A percentile compares a stretch with the other conserved stretches of the same genome.
Conservation (phyloP, 2,113 vertebrate species). For the Pavo muticus region DNA sequence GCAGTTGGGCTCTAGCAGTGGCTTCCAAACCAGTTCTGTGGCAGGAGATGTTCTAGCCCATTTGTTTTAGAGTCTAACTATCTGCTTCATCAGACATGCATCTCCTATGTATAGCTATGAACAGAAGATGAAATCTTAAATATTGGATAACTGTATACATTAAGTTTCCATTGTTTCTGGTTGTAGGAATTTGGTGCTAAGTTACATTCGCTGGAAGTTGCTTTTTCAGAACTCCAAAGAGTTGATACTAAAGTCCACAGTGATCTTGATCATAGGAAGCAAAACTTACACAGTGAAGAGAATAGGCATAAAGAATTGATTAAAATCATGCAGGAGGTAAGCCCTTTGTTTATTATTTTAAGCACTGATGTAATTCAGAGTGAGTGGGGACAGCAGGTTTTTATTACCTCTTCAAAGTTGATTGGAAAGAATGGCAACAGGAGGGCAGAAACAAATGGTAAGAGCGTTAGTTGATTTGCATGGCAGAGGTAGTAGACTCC, state of each 20-base stretch:
- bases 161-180: background rate
- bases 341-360: background rate
- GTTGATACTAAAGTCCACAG: constrained; percentile 88
- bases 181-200: constrained; percentile 83
- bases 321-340: constrained; percentile 90
- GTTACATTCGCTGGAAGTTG: constrained; percentile 83
- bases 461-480: background rate
- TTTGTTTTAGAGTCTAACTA: background rate
- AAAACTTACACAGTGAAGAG: constrained; percentile 88
- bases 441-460: background rate
- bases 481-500: fast-evolving
- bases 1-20: background rate
- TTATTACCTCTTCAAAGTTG: background rate
- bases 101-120: background rate
- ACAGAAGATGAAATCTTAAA: background rate
- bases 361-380: background rate
- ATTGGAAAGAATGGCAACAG: background rate
- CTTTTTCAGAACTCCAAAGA: constrained; percentile 86
- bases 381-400: background rate
- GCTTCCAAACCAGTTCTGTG: background rate
- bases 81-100: background rate
- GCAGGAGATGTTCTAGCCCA: background rate
- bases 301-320: constrained; percentile 85
- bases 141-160: background rate
- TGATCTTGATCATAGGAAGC: constrained; percentile 88